Conservation (phyloP, 2,113 vertebrate genomes). For the Silurus asotus region DNA sequence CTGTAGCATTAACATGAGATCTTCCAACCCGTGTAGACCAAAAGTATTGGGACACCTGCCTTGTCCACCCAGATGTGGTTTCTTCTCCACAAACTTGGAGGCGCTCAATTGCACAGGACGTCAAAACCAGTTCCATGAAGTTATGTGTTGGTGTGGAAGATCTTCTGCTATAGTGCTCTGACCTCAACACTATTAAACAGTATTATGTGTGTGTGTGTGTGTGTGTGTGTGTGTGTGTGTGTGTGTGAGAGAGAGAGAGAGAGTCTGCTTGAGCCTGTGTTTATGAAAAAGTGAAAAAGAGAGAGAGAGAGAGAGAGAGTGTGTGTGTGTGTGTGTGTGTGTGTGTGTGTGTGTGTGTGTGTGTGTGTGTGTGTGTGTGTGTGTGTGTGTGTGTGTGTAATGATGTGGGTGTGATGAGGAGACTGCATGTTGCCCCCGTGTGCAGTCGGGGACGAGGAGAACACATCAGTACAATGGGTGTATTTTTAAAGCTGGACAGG, state of each 20-base stretch:
- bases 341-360: not conserved
- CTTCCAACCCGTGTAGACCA: too few species aligned
- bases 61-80: too few species aligned
- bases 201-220: not conserved
- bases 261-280: not conserved
- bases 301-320: not conserved
- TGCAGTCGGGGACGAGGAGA: constrained; percentile 33
- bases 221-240: not conserved
- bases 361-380: not conserved
- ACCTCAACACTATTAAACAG: not conserved
- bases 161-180: too few species aligned
- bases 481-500: constrained; percentile 64
- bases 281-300: not conserved
- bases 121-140: too few species aligned
- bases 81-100: too few species aligned
- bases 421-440: not conserved
- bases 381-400: not conserved
- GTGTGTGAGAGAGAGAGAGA: not conserved
- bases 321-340: not conserved
- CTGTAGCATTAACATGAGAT: too few species aligned
- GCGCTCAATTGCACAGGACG: too few species aligned
- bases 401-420: not conserved
- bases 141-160: too few species aligned
- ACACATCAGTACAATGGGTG: constrained; percentile 59
- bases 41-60: too few species aligned